These are phyloP conservation scores for Alitta virens DNA, from an alignment of 2,888 invertebrate genomes.

Conservation along the genomic window DNA sequence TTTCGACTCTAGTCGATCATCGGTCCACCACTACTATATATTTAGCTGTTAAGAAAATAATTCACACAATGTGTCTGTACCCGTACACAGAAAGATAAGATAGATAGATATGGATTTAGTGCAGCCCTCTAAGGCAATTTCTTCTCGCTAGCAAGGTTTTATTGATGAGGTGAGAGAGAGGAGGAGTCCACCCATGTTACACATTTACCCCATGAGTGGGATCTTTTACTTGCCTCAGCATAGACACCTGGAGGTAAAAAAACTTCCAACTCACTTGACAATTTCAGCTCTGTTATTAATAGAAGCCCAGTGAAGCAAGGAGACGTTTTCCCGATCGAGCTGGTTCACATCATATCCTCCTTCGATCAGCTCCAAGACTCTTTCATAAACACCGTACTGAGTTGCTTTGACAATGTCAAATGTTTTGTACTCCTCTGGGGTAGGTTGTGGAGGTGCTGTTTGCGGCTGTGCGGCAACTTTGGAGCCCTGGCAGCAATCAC, in stretches of 20 bases:
- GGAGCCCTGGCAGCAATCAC: background rate
- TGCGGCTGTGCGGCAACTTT: constrained; percentile 8
- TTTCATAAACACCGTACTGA: constrained; percentile 76
- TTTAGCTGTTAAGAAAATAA: too few relatives aligned
- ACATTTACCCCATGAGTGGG: too few relatives aligned
- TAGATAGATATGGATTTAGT: background rate
- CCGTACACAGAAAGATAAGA: too few relatives aligned
- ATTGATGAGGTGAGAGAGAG: background rate
- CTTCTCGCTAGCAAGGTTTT: too few relatives aligned
- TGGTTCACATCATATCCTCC: constrained; percentile 86
- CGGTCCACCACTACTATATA: too few relatives aligned
- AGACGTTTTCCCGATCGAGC: constrained; percentile 92
- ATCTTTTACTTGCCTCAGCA: too few relatives aligned
- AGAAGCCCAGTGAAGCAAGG: constrained; percentile 97
- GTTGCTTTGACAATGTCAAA: constrained; percentile 62
- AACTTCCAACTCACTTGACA: constrained; percentile 63
- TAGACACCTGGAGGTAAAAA: too few relatives aligned
- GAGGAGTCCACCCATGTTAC: too few relatives aligned
- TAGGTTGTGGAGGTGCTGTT: constrained; percentile 12
- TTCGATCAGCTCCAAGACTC: constrained; percentile 75
- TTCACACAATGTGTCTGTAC: too few relatives aligned
- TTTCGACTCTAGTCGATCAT: too few relatives aligned
- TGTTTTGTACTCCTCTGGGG: constrained; percentile 39
- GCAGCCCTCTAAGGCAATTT: background rate
- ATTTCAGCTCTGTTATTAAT: constrained; percentile 96